Percentiles rank a stretch among this genome's conserved stretches.
Evolutionary conservation across 2,888 invertebrate species (phyloP).

Genomic region (Cryptosula pallasiana): DNA sequence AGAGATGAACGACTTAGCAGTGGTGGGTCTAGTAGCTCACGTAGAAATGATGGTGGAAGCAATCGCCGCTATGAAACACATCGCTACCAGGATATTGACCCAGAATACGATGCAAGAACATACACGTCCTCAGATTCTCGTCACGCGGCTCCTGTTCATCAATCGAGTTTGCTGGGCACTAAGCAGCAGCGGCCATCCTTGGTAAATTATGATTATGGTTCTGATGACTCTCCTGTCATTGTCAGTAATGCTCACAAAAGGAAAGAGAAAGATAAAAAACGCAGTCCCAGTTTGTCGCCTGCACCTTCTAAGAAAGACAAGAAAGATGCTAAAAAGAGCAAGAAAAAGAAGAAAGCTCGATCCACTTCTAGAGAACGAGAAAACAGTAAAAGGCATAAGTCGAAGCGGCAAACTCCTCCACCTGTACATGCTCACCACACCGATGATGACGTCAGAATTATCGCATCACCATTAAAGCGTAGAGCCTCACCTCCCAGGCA

Average conservation of each 20-base stretch:
- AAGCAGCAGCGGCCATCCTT: constrained; percentile 7
- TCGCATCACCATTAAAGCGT: background rate
- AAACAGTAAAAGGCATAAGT: background rate
- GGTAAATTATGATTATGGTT: constrained; percentile 17
- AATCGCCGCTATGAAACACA: background rate
- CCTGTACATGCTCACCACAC: background rate
- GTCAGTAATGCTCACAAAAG: background rate
- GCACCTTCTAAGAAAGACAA: background rate
- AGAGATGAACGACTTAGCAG: constrained; percentile 1
- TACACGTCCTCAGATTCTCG: constrained; percentile 30
- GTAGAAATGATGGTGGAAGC: background rate
- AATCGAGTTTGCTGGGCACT: background rate
- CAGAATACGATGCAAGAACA: constrained; percentile 42
- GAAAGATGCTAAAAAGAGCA: constrained; percentile 14
- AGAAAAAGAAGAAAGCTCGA: constrained; percentile 19
- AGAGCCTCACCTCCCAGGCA: constrained; percentile 4
- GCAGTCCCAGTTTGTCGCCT: constrained; percentile 16
- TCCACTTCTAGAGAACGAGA: constrained; percentile 20
- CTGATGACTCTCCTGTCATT: constrained; percentile 9
- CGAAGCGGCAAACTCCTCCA: background rate
- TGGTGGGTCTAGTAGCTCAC: background rate
- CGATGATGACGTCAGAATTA: background rate
- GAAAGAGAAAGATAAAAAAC: constrained; percentile 23
- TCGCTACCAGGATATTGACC: constrained; percentile 24
- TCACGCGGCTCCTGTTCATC: background rate